Conservation (phyloP, 2,113 vertebrate genomes). For the Alethe diademata region DNA sequence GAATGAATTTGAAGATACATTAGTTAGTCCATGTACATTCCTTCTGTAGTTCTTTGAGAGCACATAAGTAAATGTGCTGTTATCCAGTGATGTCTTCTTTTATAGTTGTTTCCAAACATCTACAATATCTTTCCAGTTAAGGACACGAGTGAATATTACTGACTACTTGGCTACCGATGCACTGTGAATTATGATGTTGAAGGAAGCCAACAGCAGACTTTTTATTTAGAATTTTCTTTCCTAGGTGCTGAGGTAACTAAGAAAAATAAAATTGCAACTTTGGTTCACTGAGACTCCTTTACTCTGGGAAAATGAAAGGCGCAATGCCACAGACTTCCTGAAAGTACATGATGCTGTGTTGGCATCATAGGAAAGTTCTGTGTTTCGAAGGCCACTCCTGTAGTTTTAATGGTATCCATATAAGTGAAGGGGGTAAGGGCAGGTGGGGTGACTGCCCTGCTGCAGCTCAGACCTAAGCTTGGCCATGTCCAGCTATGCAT, state of each 20-base stretch:
- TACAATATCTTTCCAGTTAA: neutral
- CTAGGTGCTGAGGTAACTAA: neutral
- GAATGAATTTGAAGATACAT: neutral
- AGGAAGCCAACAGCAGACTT: neutral
- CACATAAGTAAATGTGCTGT: neutral
- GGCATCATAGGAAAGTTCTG: neutral
- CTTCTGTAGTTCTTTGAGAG: neutral
- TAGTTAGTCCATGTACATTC: neutral
- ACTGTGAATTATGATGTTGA: neutral
- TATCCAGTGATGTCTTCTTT: neutral
- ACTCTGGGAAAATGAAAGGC: neutral
- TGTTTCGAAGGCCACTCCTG: neutral
- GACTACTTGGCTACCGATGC: neutral
- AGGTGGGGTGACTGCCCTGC: neutral
- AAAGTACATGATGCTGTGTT: neutral
- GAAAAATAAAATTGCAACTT: neutral
- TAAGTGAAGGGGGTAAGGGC: neutral
- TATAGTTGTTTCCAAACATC: neutral
- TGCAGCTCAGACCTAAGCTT: neutral
- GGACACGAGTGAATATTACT: neutral
- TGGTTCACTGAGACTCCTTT: neutral
- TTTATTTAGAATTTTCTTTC: neutral
- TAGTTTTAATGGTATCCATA: neutral
- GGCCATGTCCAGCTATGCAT: neutral
- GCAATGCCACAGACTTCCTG: neutral